Evolutionary conservation across 2,888 invertebrate genomes (phyloP).

Genomic region (Lottia scabra): DNA sequence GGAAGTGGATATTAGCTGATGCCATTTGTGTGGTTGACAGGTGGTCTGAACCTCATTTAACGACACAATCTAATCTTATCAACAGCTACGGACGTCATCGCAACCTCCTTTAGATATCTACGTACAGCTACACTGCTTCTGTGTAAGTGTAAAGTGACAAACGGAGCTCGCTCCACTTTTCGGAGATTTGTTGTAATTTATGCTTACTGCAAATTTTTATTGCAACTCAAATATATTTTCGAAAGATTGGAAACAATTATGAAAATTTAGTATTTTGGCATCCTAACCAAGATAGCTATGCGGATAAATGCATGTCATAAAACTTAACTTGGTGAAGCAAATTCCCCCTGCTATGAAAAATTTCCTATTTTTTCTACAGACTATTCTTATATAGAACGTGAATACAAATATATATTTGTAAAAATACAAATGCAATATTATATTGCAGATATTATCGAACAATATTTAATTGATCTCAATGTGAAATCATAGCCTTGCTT

Average conservation of each 20-base stretch:
- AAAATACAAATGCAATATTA: neutral
- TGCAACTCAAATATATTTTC: neutral
- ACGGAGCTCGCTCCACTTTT: too few relatives aligned
- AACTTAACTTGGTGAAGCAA: too few relatives aligned
- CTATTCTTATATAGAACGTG: too few relatives aligned
- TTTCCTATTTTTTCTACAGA: too few relatives aligned
- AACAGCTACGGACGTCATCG: neutral
- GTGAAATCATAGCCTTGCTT: constrained; percentile 1
- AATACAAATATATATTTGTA: neutral
- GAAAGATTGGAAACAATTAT: too few relatives aligned
- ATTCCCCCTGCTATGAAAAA: too few relatives aligned
- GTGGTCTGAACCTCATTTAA: neutral
- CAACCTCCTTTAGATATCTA: too few relatives aligned
- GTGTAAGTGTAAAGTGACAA: too few relatives aligned
- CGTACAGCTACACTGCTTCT: too few relatives aligned
- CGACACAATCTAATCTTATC: neutral
- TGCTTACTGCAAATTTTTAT: neutral
- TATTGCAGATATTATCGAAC: neutral
- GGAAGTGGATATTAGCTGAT: neutral
- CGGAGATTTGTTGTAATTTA: neutral
- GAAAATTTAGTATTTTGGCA: too few relatives aligned
- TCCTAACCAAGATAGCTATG: too few relatives aligned
- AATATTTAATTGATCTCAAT: constrained; percentile 1
- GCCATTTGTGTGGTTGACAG: neutral
- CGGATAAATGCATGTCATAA: too few relatives aligned